Base-by-base conservation (phyloP, 2,888 invertebrate species). In the Acronicta psi region DNA sequence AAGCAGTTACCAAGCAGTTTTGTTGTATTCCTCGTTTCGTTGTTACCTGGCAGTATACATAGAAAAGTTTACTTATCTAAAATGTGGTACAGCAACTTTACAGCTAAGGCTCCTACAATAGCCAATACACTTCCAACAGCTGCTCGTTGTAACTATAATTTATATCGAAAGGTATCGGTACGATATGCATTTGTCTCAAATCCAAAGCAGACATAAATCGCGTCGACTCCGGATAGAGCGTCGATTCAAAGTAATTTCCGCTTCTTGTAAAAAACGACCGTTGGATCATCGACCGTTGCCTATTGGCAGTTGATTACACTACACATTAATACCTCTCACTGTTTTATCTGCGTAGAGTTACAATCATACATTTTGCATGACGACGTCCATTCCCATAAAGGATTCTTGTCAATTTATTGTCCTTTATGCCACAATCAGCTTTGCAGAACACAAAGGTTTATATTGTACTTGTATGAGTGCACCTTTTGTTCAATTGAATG, bases 161-260 rank as follows among this genome's bases (percentile, higher is more conserved):
- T 41, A 18, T 49, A 44, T 63, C 40, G 36, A 23, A 43, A 55
- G 41, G 40, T 36, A 37, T 44, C 34, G 23, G 11, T 17, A 42
- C 43, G 38, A 44, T 40, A 38, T 66, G 52, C 52, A 53, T 40
- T 45, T 65, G 56, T 67, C 67, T 63, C 59, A 57, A 65, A 64
- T 68, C 66, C 44, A 44, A 56, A 67, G 61, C 70, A 69, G 62
- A 66, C 65, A 66, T 69, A 55, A 69, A 80, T 77, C 71, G 76
- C 55, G 73, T 75, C 73, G 70, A 65, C 74, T 81, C 81, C 84
- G 81, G 80, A 82, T 79, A 74, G 77, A 74, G 59, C 77, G 79
- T 80, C 77, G 81, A 87, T 80, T 84, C 84, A 79, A 81, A 80
- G 79, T 86, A 85, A 89, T 89, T 87, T 89, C 91, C 88, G 86